These are phyloP conservation scores for Oreohelix idahoensis DNA, from an alignment of 1,140 invertebrate genomes.

Conservation along the genomic window DNA sequence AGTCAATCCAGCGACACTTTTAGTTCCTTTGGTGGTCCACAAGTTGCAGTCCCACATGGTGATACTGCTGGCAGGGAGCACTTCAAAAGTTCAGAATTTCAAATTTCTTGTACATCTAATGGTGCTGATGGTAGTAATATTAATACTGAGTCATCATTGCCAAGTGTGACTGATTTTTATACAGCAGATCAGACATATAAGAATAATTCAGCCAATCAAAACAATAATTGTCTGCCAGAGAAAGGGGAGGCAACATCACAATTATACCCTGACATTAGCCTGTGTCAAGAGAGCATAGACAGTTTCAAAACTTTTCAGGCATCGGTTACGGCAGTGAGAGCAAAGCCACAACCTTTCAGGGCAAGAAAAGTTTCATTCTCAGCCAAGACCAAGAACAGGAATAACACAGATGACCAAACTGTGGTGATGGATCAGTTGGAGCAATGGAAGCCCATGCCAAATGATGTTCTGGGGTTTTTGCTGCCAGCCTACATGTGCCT, in stretches of 20 bases:
- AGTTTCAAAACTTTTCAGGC: not conserved
- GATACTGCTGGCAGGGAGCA: not conserved
- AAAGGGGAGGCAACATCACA: not conserved
- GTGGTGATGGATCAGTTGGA: not conserved
- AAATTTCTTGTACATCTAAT: not conserved
- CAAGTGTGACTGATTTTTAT: not conserved
- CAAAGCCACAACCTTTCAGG: not conserved
- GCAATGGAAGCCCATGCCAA: constrained; percentile 13
- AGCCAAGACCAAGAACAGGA: not conserved
- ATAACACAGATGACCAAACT: not conserved
- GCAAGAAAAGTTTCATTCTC: constrained; percentile 11
- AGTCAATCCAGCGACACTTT: not conserved
- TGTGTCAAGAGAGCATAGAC: not conserved
- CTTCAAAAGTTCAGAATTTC: not conserved
- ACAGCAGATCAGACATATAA: not conserved
- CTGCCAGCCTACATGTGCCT: constrained; percentile 27
- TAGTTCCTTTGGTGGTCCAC: not conserved
- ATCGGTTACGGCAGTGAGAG: not conserved
- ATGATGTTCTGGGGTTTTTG: constrained; percentile 32
- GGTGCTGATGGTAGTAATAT: no score
- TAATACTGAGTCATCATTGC: not conserved
- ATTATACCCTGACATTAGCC: not conserved
- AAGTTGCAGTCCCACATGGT: not conserved
- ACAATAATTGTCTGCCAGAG: not conserved
- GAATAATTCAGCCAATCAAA: not conserved